Percentiles rank a stretch among this genome's conserved stretches.
Conservation (phyloP, 2,888 invertebrate genomes). For the Achlya flavicornis region DNA sequence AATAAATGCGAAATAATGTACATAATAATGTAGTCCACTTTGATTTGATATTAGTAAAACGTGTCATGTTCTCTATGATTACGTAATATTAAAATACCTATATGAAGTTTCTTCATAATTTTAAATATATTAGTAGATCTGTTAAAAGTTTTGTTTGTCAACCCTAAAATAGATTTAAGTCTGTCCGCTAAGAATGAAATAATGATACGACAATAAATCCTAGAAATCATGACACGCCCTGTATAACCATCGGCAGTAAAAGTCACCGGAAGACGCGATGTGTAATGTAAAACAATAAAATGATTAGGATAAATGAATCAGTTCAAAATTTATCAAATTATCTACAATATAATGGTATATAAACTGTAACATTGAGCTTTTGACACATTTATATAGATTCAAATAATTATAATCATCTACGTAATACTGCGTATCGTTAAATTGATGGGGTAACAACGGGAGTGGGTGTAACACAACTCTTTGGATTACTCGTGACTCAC, state of each 20-base stretch:
- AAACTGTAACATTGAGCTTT: conserved; percentile 71
- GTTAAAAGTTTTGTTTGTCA: background rate
- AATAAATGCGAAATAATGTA: no score
- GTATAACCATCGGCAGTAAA: background rate
- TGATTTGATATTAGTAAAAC: background rate
- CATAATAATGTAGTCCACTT: background rate
- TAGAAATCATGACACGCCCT: conserved; percentile 4
- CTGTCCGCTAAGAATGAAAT: background rate
- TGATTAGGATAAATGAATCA: conserved; percentile 12
- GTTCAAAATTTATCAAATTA: conserved; percentile 15
- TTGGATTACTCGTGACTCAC: conserved; percentile 7
- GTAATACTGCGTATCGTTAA: conserved; percentile 59
- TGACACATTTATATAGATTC: conserved; percentile 64
- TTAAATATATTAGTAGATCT: background rate
- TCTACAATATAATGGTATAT: conserved; percentile 15
- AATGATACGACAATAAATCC: background rate
- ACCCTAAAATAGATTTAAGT: background rate
- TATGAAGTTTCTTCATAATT: background rate
- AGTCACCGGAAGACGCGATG: conserved; percentile 1
- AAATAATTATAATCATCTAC: conserved; percentile 57
- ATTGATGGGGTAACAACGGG: conserved; percentile 23
- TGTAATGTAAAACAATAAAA: background rate
- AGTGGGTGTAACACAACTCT: conserved; percentile 42
- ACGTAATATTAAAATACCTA: background rate
- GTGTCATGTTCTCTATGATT: conserved; percentile 2